Evolutionary conservation across 2,888 invertebrate genomes (phyloP), one percentile per base, ranked within the genome.

Genomic region (Mylabris sibirica): DNA sequence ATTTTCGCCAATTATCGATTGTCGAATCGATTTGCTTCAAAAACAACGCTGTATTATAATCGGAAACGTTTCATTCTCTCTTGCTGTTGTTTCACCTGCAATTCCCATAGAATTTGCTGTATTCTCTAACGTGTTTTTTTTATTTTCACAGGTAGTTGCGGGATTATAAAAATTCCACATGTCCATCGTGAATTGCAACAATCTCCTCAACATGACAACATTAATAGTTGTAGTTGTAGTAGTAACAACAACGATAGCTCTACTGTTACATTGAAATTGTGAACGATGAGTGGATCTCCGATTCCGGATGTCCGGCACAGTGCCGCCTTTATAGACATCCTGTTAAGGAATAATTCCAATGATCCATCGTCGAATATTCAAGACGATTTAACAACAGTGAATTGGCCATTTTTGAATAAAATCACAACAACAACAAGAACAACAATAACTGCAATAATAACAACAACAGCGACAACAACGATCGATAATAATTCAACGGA

Each of bases 221-320:
- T n/a, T n/a, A 53, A 30, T 30, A 34, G 53, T 63, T 69, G 65
- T 60, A 34, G 59, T 8, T 30, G 30, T 30, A n/a, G n/a, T n/a
- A n/a, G n/a, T n/a, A n/a, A n/a, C n/a, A 30, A 30, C 30, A 30
- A 30, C 30, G 30, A 30, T 8, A 30, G 30, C 8, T 30, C 30
- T 30, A 30, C 30, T 30, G 30, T 30, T 44, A n/a, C n/a, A 44
- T 44, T 44, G n/a, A 59, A 66, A 69, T 66, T 68, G 63, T 67
- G 71, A 74, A 76, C 66, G 69, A 77, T 79, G 78, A 76, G 75
- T 65, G 76, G 76, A 66, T 73, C 75, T 53, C 75, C 75, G 9
- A 71, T 75, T 60, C 72, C 77, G 60, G 77, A 79, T 67, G 71
- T 78, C 63, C 71, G 74, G 72, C 75, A 76, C 62, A 72, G 72